phyloP scores from a whole-genome alignment of 2,888 invertebrate species.

The Callosobruchus maculatus region DNA sequence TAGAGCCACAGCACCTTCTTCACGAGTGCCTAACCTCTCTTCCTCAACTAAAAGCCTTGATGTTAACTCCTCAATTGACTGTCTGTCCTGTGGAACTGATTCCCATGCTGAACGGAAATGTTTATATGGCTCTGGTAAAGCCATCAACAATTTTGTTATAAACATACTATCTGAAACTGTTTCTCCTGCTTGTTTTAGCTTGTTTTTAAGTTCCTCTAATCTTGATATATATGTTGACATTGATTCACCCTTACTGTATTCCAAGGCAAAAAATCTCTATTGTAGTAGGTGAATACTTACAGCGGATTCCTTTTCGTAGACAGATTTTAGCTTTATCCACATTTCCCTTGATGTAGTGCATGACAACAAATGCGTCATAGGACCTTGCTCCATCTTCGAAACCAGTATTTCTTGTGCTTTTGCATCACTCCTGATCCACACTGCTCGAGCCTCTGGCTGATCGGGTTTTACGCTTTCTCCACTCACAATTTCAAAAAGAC shows the following conservation, averaged over 20 bases:
- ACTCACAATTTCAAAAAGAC: conserved; percentile 7
- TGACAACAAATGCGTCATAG: conserved; percentile 19
- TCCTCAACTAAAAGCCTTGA: conserved; percentile 20
- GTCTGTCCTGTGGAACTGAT: conserved; percentile 22
- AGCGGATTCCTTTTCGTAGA: conserved; percentile 18
- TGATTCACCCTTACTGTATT: conserved; percentile 5
- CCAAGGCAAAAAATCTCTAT: conserved; percentile 14
- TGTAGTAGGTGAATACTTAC: conserved; percentile 18
- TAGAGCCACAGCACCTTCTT: conserved; percentile 14
- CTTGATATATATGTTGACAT: conserved; percentile 12
- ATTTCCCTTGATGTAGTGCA: conserved; percentile 18
- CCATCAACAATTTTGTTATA: conserved; percentile 19
- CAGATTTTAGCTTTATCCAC: conserved; percentile 23
- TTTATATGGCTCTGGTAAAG: conserved; percentile 17
- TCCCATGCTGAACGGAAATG: conserved; percentile 23
- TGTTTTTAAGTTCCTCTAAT: conserved; percentile 20
- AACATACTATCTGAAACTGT: neutral
- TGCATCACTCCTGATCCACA: conserved; percentile 22
- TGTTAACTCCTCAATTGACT: conserved; percentile 24
- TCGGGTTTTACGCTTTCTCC: neutral
- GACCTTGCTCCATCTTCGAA: conserved; percentile 16
- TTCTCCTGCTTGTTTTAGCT: conserved; percentile 12
- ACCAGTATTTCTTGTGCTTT: conserved; percentile 26
- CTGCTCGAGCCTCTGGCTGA: conserved; percentile 3
- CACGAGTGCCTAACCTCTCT: conserved; percentile 11